A percentile compares a stretch with the other conserved stretches of the same genome.
Evolutionary conservation across 2,888 invertebrate genomes (phyloP).

Genomic region (Drosophila peninsularis): DNA sequence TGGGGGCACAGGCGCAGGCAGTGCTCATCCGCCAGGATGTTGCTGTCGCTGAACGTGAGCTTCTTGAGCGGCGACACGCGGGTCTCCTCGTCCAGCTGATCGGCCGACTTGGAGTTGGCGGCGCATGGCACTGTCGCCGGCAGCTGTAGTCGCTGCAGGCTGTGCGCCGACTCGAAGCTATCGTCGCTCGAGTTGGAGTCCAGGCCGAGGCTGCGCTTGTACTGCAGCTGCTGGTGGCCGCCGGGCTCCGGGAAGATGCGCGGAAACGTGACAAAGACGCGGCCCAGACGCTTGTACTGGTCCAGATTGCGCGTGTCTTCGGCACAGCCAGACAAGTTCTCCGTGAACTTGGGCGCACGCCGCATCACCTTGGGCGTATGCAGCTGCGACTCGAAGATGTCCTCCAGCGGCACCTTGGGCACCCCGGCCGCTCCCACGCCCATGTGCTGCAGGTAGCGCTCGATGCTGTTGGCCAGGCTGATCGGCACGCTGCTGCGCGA

Average conservation of each 20-base stretch:
- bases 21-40: constrained; percentile 81
- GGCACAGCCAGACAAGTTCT: constrained; percentile 88
- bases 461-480: constrained; percentile 84
- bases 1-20: constrained; percentile 80
- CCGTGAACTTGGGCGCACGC: constrained; percentile 88
- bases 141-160: constrained; percentile 65
- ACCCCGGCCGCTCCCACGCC: constrained; percentile 60
- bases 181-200: constrained; percentile 86
- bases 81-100: constrained; percentile 86
- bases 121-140: constrained; percentile 39
- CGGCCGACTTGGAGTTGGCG: constrained; percentile 86
- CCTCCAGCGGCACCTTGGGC: constrained; percentile 79
- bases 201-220: constrained; percentile 84
- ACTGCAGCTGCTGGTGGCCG: constrained; percentile 68
- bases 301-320: constrained; percentile 87
- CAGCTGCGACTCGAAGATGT: constrained; percentile 85
- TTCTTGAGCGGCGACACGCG: constrained; percentile 70
- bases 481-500: constrained; percentile 88
- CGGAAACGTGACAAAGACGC: constrained; percentile 85
- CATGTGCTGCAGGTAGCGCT: constrained; percentile 82
- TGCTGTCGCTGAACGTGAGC: constrained; percentile 84
- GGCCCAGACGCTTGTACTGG: constrained; percentile 86
- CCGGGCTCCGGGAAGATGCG: constrained; percentile 73
- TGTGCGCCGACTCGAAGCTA: constrained; percentile 81
- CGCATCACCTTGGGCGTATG: constrained; percentile 87